Evolutionary conservation across 2,797 vertebrate genomes (phyloP), one percentile per base, ranked within the genome.

Genomic region (Eulemur rubriventer): DNA sequence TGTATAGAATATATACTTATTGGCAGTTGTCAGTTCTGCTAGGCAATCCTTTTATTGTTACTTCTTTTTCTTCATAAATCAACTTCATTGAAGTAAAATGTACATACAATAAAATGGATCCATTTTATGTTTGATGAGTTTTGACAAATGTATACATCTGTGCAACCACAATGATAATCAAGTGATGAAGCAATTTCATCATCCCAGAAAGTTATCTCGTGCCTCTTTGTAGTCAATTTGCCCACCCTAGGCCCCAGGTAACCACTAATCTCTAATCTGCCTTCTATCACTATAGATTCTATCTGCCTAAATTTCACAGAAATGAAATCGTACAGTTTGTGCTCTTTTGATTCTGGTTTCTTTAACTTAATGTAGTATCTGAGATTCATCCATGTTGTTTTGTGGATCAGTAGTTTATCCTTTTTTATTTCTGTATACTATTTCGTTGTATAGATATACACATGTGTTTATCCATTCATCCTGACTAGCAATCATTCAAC

Each of bases 41-140:
- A 89, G 67, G n/a, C 35, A 91, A 72, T 97, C 33, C 50, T 96
- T 95, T 95, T 94, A 35, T 90, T 96, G 33, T 92, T 93, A 41
- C 12, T 61, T 92, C 26, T 63, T 96, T 96, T 95, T 63, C 63
- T 96, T 94, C 41, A 55, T 76, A 72, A 97, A 96, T 94, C 72
- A 95, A 88, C 12, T 94, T 94, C 57, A 91, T 33, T 78, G 72
- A 95, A 81, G 20, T 85, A 88, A 94, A 82, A 93, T 93, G 95
- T 95, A 50, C 11, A 78, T 84, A 52, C 26, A 96, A 61, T 79
- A 79, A 94, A 92, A 87, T 92, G 10, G 7, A 55, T 20, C n/a
- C 59, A 57, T 91, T 95, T 97, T 92, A 90, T 78, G 28, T 90
- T 93, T 94, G 63, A 91, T 95, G 52, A 78, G 16, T 94, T 95